phyloP scores from a whole-genome alignment of 2,888 invertebrate species.

The Tiliacea aurago region DNA sequence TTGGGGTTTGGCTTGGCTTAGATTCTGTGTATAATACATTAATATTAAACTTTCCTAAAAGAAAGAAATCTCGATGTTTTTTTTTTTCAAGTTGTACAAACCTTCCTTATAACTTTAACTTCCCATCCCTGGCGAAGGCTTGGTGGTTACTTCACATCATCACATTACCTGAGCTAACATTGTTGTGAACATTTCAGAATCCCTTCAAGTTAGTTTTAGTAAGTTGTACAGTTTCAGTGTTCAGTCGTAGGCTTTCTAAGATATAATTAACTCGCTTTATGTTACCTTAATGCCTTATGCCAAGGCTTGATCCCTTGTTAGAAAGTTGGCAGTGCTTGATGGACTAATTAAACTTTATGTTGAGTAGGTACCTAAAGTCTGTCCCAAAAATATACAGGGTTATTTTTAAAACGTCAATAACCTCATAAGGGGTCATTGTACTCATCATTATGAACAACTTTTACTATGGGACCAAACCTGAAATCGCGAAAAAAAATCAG shows the following conservation, averaged over 20 bases:
- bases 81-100: no score
- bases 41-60: not conserved
- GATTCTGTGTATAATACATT: no score
- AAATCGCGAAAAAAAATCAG: no score
- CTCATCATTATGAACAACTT: no score
- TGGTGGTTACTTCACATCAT: not conserved
- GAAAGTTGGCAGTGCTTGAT: not conserved
- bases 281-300: constrained; percentile 10
- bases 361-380: not conserved
- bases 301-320: not conserved
- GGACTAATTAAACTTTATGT: constrained; percentile 2
- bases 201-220: not conserved
- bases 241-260: constrained; percentile 6
- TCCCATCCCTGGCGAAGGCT: not conserved
- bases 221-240: constrained; percentile 1
- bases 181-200: not conserved
- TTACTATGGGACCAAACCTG: no score
- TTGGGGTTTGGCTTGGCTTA: no score
- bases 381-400: not conserved
- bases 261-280: constrained; percentile 16
- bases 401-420: no score
- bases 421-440: no score
- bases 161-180: not conserved
- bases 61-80: not conserved
- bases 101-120: not conserved